Base-by-base conservation (phyloP, 1,140 invertebrate species). In the Eulimnadia texana region DNA sequence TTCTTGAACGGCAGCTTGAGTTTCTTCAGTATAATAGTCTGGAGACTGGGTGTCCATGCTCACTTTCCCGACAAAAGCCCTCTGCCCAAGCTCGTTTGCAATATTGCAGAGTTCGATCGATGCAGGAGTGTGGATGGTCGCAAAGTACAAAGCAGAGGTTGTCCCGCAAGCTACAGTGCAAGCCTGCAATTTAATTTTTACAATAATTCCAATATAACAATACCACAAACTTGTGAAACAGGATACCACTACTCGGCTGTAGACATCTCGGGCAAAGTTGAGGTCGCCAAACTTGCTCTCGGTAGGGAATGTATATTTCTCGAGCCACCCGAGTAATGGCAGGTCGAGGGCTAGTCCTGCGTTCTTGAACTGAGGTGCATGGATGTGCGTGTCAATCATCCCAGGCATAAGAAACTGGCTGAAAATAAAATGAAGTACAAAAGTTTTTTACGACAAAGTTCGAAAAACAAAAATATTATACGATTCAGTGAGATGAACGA, bases 141-240 rank as follows among this genome's bases (percentile, higher is more conserved):
- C 88, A 77, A 86, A 93, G 70, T 93, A 95, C 64, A 83, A 84
- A 1, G 89, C 88, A 33, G 89, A 88, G 0, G 91, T 95, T 25
- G 90, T 93, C 16, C 91, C 91, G 73, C 80, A 76, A 23, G 70
- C 72, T 50, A 93, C 68, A 19, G 86, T 81, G 64, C 80, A 77
- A 73, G 79, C 78, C 88, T 90, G 64, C 53, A 73, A 72, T 61
- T 49, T 24, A 60, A 59, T 0, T 22, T 60, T 16, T 24, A 24
- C 9, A n/a, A 51, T 27, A 60, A 51, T 11, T n/a, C 24, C n/a
- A n/a, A n/a, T n/a, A n/a, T n/a, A n/a, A n/a, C n/a, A n/a, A n/a
- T n/a, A n/a, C n/a, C n/a, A n/a, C n/a, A n/a, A n/a, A n/a, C n/a
- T n/a, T n/a, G n/a, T n/a, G n/a, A n/a, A n/a, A n/a, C n/a, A n/a